Base-by-base conservation (phyloP, 1,140 invertebrate species). In the Atta texana region DNA sequence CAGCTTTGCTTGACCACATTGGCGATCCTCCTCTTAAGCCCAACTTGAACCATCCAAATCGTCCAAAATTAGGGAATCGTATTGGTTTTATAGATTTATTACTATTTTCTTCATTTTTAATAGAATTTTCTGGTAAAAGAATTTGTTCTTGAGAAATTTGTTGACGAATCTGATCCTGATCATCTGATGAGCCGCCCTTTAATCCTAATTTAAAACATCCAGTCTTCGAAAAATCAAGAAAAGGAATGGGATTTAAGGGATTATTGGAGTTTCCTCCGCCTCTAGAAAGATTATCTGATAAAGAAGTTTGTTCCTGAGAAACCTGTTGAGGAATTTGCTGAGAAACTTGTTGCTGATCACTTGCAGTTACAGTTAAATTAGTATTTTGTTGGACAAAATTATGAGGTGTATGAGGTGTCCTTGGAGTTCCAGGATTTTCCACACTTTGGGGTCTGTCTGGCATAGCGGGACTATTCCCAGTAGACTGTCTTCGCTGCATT, bases 21-120 rank as follows among this genome's bases (percentile, higher is more conserved):
- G 97, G 97, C 0, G 97, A 96, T 2, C 97, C 97, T 12, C 97
- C 97, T 87, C 96, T 94, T 2, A 98, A 94, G 6, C 97, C 97
- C 1, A 97, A 93, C 89, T 96, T 96, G 75, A 96, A 95, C 91
- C 96, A 97, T 18, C 95, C 95, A 88, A 94, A 96, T 64, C 95
- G 94, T 7, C 95, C 95, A 68, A 96, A 96, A 85, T 94, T 92
- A 8, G 95, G 94, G 16, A 95, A 92, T 3, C 96, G 96, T 44
- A 96, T 92, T 3, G 96, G 95, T 91, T 96, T 96, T 78, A 95
- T 89, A 86, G 95, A 94, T 91, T 96, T 96, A 78, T 96, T 95
- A 0, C 95, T 92, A 86, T 95, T 96, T 51, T 96, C 95, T 39
- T 95, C 95, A 4, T 96, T 96, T 57, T 95, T 93, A n/a, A 91